A percentile compares a stretch with the other conserved stretches of the same genome.
Conservation (phyloP, 2,888 invertebrate genomes). For the Physocephala rufipes region DNA sequence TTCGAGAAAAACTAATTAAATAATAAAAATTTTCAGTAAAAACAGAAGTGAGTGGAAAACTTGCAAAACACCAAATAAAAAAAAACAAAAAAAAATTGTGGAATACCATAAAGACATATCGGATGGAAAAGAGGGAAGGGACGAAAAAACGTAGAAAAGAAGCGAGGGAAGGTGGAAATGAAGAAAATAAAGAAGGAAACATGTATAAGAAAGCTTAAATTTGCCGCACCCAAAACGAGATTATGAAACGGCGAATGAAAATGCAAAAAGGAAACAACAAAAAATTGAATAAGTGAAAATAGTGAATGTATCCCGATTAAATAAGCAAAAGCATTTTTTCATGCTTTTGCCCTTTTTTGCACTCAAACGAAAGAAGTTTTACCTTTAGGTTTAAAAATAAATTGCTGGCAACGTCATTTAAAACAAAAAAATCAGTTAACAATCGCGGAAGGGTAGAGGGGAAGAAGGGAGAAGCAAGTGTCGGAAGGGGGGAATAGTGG, state of each 20-base stretch:
- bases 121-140: background rate
- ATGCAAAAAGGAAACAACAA: background rate
- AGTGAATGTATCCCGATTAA: background rate
- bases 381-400: slow-evolving; percentile 23
- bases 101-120: too few relatives aligned
- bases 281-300: slow-evolving; percentile 1
- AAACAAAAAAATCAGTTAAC: slow-evolving; percentile 9
- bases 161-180: background rate
- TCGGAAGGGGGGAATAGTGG: background rate
- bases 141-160: background rate
- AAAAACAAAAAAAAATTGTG: background rate
- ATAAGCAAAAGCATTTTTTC: background rate
- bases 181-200: background rate
- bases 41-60: background rate
- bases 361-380: background rate
- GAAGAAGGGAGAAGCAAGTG: background rate
- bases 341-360: background rate
- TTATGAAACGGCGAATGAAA: slow-evolving; percentile 19
- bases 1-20: background rate
- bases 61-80: background rate
- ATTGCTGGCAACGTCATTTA: background rate
- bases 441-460: background rate
- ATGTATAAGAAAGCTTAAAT: background rate
- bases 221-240: slow-evolving; percentile 28
- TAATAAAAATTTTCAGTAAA: background rate